A percentile compares a stretch with the other conserved stretches of the same genome.
phyloP scores from a whole-genome alignment of 2,797 vertebrate genomes.

The Strix occidentalis region DNA sequence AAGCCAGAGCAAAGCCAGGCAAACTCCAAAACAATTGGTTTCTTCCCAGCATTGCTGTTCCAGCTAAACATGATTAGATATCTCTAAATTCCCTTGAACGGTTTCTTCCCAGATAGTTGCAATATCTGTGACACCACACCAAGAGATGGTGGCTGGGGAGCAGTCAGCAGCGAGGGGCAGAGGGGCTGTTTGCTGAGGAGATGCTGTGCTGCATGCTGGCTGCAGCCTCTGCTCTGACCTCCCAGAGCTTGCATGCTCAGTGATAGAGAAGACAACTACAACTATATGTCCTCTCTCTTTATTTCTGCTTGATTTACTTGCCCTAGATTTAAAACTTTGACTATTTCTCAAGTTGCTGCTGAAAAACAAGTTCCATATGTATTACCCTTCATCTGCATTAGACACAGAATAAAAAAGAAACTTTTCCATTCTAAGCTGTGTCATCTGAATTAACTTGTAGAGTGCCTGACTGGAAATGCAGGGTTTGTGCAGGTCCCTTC shows the following conservation, averaged over 20 bases:
- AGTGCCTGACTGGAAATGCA: neutral
- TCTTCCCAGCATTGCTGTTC: neutral
- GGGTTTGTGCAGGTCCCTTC: neutral
- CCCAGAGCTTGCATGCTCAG: neutral
- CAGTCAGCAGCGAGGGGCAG: neutral
- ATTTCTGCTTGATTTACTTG: conserved; percentile 56
- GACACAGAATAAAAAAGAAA: neutral
- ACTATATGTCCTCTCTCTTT: conserved; percentile 29
- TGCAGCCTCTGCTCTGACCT: neutral
- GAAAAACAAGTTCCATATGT: conserved; percentile 50
- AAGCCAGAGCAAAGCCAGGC: neutral
- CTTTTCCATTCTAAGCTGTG: neutral
- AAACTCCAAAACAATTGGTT: neutral
- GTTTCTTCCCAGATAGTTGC: neutral
- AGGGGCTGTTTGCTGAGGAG: neutral
- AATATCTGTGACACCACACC: neutral
- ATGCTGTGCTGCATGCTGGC: neutral
- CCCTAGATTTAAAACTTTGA: conserved; percentile 60
- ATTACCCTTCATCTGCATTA: conserved; percentile 39
- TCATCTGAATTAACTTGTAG: conserved; percentile 1
- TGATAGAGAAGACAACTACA: conserved; percentile 27
- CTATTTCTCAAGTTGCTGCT: conserved; percentile 16
- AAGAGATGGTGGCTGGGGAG: neutral
- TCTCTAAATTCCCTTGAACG: neutral
- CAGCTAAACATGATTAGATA: neutral